A percentile compares a stretch with the other conserved stretches of the same genome.
Conservation (phyloP, 2,797 vertebrate species). For the Chaetodon trifasciatus region DNA sequence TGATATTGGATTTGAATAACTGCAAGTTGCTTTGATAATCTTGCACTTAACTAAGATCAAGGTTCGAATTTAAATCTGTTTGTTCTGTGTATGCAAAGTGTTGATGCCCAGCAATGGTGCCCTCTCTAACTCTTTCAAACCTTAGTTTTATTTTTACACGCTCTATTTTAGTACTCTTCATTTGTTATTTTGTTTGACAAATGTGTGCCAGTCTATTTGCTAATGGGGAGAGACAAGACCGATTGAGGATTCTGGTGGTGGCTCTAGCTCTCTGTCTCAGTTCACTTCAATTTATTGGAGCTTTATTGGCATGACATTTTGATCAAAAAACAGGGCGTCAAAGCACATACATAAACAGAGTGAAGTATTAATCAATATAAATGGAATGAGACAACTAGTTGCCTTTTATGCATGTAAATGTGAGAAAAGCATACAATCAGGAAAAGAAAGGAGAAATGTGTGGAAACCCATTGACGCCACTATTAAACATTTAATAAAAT, state of each 20-base stretch:
- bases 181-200: constrained; percentile 24
- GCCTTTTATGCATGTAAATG: background rate
- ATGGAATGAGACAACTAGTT: constrained; percentile 1
- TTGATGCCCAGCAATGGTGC: background rate
- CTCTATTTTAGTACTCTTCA: constrained; percentile 2
- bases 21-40: background rate
- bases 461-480: background rate
- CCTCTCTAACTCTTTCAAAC: constrained; percentile 1
- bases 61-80: background rate
- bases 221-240: constrained; percentile 1
- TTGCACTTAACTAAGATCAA: background rate
- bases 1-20: background rate
- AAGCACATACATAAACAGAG: background rate
- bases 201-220: constrained; percentile 5
- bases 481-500: background rate
- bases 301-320: constrained; percentile 17
- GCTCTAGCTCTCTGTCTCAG: background rate
- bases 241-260: background rate
- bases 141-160: constrained; percentile 20
- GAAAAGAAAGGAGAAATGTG: background rate
- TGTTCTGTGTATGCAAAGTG: background rate
- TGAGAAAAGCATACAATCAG: constrained; percentile 8
- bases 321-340: background rate
- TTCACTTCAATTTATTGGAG: constrained; percentile 19
- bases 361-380: background rate